Percentiles rank a stretch among this genome's conserved stretches.
phyloP scores from a whole-genome alignment of 2,888 invertebrate species.

The Nycteola revayana region DNA sequence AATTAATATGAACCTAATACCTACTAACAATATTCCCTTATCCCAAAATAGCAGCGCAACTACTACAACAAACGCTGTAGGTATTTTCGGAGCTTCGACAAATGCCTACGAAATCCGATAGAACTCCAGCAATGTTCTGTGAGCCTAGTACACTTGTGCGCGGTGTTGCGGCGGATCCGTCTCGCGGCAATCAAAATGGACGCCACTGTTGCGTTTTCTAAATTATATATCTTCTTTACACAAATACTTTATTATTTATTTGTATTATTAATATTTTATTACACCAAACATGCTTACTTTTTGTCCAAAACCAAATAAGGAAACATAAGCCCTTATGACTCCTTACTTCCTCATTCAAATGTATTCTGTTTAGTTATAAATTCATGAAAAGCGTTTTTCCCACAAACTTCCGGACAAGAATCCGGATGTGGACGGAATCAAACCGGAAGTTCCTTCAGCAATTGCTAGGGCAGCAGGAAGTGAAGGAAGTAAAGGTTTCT shows the following conservation, averaged over 20 bases:
- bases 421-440: constrained; percentile 26
- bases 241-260: no score
- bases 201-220: constrained; percentile 24
- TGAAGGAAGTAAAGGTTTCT: constrained; percentile 15
- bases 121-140: constrained; percentile 36
- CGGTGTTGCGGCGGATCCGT: constrained; percentile 56
- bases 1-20: no score
- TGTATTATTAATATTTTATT: no score
- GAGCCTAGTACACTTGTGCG: constrained; percentile 53
- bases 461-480: constrained; percentile 48
- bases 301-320: no score
- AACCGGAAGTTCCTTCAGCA: constrained; percentile 55
- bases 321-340: no score
- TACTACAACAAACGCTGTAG: not conserved
- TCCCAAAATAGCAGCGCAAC: no score
- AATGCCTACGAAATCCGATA: constrained; percentile 13
- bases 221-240: no score
- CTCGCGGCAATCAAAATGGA: constrained; percentile 45
- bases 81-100: no score
- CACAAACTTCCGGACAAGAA: constrained; percentile 8
- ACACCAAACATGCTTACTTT: no score
- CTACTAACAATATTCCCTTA: no score
- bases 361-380: no score
- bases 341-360: no score
- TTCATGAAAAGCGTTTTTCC: not conserved